phyloP scores from a whole-genome alignment of 2,888 invertebrate species.

The Timema cristinae region DNA sequence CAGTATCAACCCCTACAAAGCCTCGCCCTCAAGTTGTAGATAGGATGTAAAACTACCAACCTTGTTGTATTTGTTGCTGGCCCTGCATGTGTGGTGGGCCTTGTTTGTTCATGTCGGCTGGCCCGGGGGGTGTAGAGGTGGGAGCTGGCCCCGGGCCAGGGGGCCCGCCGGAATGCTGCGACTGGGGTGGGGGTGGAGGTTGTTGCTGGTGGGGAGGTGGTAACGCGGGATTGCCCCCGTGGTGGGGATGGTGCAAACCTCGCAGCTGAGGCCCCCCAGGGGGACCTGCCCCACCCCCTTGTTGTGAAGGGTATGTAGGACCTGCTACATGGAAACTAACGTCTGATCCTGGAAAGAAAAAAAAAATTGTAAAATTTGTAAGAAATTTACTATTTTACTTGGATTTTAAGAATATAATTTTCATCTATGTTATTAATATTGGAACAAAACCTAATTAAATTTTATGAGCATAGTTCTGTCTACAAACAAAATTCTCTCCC shows the following conservation, averaged over 20 bases:
- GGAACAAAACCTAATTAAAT: no score
- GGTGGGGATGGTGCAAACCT: conserved; percentile 26
- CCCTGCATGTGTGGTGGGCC: conserved; percentile 30
- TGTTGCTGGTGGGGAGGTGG: conserved; percentile 23
- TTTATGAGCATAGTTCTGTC: no score
- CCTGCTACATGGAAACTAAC: conserved; percentile 29
- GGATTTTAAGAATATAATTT: no score
- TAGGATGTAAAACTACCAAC: not conserved
- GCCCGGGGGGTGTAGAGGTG: conserved; percentile 30
- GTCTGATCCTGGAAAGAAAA: conserved; percentile 28
- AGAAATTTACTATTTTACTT: no score
- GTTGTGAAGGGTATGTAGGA: conserved; percentile 26
- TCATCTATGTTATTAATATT: no score
- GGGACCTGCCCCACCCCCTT: conserved; percentile 28
- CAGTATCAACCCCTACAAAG: no score
- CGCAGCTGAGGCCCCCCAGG: conserved; percentile 25
- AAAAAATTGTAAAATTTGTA: not conserved
- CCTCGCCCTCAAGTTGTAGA: no score
- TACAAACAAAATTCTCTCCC: no score
- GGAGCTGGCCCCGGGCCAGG: conserved; percentile 26
- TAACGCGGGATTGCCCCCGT: conserved; percentile 24
- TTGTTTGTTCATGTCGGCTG: conserved; percentile 30
- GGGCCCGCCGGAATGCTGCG: conserved; percentile 24
- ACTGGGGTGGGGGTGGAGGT: conserved; percentile 17
- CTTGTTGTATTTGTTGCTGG: conserved; percentile 28